Evolutionary conservation across 1,140 invertebrate species (phyloP).

Genomic region (Geopemphigus sp.): DNA sequence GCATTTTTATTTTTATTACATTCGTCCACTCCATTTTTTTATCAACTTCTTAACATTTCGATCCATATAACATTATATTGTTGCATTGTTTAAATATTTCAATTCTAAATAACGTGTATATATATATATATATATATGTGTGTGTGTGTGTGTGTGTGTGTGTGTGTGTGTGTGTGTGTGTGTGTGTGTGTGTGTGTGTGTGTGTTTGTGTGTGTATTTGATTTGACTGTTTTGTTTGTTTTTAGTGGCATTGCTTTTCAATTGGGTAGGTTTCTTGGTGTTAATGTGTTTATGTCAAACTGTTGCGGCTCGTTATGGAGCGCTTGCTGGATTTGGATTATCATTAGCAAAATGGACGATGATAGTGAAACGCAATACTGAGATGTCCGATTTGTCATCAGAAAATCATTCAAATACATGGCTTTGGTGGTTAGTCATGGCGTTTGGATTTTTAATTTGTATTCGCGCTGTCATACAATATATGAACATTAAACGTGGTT

Average conservation of each 20-base stretch:
- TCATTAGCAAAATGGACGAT: slow-evolving; percentile 92
- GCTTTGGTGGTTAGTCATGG: slow-evolving; percentile 88
- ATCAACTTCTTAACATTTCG: too few species aligned
- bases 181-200: too few species aligned
- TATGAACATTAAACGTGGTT: slow-evolving; percentile 84
- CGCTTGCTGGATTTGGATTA: slow-evolving; percentile 85
- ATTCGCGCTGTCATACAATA: slow-evolving; percentile 85
- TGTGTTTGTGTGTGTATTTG: too few species aligned
- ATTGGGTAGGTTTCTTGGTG: slow-evolving; percentile 91
- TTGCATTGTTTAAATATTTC: too few species aligned
- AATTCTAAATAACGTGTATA: not conserved
- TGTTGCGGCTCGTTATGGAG: slow-evolving; percentile 87
- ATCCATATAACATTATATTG: too few species aligned
- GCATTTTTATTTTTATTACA: too few species aligned
- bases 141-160: too few species aligned
- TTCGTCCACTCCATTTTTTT: too few species aligned
- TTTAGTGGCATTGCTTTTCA: slow-evolving; percentile 83
- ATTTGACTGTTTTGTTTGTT: slow-evolving; percentile 41
- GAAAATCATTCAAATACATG: slow-evolving; percentile 69
- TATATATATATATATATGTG: not conserved
- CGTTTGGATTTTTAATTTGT: slow-evolving; percentile 82
- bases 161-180: too few species aligned
- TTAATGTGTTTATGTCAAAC: slow-evolving; percentile 91
- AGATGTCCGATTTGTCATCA: slow-evolving; percentile 67
- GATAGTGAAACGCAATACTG: slow-evolving; percentile 87